Evolutionary conservation across 2,113 vertebrate species (phyloP).

Genomic region (Chascanopsetta lugubris): DNA sequence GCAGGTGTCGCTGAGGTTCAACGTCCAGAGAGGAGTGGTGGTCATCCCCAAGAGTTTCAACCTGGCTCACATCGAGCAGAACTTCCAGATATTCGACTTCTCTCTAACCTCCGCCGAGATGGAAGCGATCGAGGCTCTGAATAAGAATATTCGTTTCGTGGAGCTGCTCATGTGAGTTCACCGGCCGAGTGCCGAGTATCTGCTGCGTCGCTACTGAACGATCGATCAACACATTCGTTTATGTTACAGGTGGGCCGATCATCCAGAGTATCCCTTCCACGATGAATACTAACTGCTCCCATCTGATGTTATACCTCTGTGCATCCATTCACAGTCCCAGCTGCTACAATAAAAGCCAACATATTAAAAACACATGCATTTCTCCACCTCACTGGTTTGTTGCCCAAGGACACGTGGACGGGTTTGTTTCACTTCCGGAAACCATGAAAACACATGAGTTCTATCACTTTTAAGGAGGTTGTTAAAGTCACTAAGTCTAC

Average conservation of each 20-base stretch:
- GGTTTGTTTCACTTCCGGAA: no score
- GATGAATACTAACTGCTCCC: constrained; percentile 65
- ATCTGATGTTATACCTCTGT: no score
- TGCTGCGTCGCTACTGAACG: neutral
- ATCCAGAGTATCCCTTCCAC: constrained; percentile 79
- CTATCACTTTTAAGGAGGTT: no score
- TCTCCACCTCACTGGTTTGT: no score
- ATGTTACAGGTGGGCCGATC: constrained; percentile 75
- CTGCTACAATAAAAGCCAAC: no score
- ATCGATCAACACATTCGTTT: neutral
- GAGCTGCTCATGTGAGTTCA: constrained; percentile 89
- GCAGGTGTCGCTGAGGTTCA: constrained; percentile 79
- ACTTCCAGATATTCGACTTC: constrained; percentile 96
- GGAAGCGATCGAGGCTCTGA: constrained; percentile 85
- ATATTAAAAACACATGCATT: no score
- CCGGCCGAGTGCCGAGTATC: no score
- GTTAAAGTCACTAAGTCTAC: no score
- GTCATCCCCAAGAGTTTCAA: constrained; percentile 95
- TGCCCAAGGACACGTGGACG: no score
- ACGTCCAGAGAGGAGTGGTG: constrained; percentile 86
- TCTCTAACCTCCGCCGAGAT: constrained; percentile 89
- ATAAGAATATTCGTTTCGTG: constrained; percentile 90
- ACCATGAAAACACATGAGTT: no score
- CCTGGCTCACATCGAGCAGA: constrained; percentile 84
- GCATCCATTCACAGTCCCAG: no score